Conservation (phyloP, 2,113 vertebrate species). For the Opisthocomus hoazin region DNA sequence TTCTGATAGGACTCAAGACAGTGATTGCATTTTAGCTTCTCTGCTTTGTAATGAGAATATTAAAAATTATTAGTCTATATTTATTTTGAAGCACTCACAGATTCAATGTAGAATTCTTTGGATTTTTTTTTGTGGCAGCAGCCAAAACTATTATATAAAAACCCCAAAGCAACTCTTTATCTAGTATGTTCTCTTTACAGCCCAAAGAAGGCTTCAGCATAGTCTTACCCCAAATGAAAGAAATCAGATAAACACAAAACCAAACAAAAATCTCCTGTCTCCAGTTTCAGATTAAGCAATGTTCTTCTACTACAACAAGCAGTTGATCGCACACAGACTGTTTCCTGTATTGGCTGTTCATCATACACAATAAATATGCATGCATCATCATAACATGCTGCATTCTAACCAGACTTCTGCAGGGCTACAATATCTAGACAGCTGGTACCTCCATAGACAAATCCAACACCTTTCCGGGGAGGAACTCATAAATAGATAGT, state of each 20-base stretch:
- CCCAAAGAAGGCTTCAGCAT: background rate
- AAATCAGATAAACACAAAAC: background rate
- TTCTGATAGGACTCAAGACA: background rate
- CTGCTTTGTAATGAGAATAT: background rate
- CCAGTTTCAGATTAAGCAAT: background rate
- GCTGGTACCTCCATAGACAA: background rate
- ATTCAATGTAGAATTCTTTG: background rate
- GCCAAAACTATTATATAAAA: background rate
- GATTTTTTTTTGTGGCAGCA: background rate
- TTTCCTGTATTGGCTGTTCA: too few species aligned
- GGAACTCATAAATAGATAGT: background rate
- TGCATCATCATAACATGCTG: background rate
- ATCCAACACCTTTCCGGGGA: background rate
- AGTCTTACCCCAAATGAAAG: background rate
- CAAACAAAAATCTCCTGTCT: background rate
- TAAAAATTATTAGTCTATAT: background rate
- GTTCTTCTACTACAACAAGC: background rate
- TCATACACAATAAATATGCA: fast-evolving
- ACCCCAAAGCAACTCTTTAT: background rate
- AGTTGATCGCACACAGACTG: fast-evolving
- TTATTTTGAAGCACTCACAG: background rate
- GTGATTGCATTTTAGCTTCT: background rate
- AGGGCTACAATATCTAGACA: background rate
- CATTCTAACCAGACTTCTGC: background rate
- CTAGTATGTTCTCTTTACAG: background rate